Base-by-base conservation (phyloP, 2,797 vertebrate species). In the Micromesistius poutassou region DNA sequence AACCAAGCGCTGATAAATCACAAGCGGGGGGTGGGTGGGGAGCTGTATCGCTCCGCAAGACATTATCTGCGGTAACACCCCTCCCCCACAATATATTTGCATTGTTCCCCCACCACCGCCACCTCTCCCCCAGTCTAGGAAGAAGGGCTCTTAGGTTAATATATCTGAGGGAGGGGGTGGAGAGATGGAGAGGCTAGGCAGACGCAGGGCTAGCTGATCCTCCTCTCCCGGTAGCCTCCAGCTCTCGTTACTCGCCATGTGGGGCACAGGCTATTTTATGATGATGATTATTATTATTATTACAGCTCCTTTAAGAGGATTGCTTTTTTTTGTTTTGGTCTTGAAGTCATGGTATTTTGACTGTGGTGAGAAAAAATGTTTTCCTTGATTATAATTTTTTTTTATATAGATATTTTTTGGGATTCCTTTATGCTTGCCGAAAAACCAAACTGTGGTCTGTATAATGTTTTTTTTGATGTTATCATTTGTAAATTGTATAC, bases 401-500 rank as follows among this genome's bases (percentile, higher is more conserved):
- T 71, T 30, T 55, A 86, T 85, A 81, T 30, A 0, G n/a, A 72
- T 78, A 81, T 16, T 78, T 78, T 82, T 76, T 80, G 66, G 38
- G 76, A 46, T 80, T 81, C 85, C 75, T 88, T 76, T 83, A 80
- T 88, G 90, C 92, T 93, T 93, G 90, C 91, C 88, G 84, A 92
- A 90, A 30, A 92, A 94, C 91, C 92, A 94, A 93, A 94, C 91
- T 92, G 93, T 92, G 92, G 91, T 94, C 91, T 91, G 90, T 93
- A 87, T 85, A 88, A 84, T 89, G 82, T 91, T 70, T 70, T 88
- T 85, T 81, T 91, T 87, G 76, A 84, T 87, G 90, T 90, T 91
- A 83, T 87, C 79, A 87, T 93, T 93, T 93, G 90, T 93, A 93
- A 91, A 90, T 93, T 91, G 87, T 87, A 88, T 80, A 90, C 86